These are phyloP conservation scores for Pseudococcus longispinus DNA, from an alignment of 2,888 invertebrate genomes.

Conservation along the genomic window DNA sequence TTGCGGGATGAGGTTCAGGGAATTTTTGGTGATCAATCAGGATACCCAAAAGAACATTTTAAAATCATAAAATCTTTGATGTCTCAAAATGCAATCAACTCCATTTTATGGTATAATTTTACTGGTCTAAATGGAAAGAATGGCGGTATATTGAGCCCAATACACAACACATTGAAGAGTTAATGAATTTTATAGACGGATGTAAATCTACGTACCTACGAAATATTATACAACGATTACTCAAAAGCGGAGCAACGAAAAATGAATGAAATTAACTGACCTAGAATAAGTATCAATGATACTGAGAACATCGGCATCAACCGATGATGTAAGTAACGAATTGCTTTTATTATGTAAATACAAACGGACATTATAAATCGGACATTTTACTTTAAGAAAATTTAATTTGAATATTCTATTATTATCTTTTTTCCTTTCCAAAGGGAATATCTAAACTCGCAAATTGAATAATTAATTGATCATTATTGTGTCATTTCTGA, in stretches of 20 bases:
- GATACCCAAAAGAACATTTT: no score
- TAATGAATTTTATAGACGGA: conserved; percentile 36
- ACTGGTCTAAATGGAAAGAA: background rate
- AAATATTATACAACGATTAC: conserved; percentile 27
- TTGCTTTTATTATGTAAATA: conserved; percentile 39
- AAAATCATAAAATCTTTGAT: no score
- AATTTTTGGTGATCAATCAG: no score
- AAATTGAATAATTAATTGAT: conserved; percentile 19
- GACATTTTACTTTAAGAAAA: background rate
- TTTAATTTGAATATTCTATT: conserved; percentile 28
- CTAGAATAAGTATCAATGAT: conserved; percentile 34
- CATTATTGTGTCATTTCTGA: conserved; percentile 8
- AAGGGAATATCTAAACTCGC: background rate
- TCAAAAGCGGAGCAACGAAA: background rate
- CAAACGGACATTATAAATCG: conserved; percentile 36
- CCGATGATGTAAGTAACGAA: conserved; percentile 37
- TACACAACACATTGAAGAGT: background rate
- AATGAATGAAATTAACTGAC: conserved; percentile 4
- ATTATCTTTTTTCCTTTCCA: background rate
- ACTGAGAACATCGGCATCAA: background rate
- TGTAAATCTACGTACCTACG: background rate
- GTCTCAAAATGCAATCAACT: no score
- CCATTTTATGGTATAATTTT: background rate
- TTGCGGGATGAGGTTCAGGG: no score
- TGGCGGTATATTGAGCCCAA: background rate